Evolutionary conservation across 2,797 vertebrate species (phyloP).

Genomic region (Xiphorhynchus erythropygius): DNA sequence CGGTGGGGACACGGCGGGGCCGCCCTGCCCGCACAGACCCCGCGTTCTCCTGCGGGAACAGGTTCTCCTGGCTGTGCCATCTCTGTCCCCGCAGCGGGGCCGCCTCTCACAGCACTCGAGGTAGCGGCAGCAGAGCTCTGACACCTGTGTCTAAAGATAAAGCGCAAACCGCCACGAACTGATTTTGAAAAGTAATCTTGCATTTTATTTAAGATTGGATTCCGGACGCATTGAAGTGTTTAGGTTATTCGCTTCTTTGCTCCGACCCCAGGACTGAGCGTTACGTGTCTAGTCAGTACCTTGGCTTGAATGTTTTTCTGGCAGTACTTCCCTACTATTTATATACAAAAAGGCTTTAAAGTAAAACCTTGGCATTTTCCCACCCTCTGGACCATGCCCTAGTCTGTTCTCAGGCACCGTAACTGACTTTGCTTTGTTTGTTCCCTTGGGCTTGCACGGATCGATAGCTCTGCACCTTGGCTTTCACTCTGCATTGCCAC

Average conservation of each 20-base stretch:
- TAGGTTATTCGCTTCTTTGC: neutral
- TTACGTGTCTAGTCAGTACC: neutral
- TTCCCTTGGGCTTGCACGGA: neutral
- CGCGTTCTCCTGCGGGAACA: neutral
- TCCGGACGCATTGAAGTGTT: rapidly evolving
- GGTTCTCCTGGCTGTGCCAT: neutral
- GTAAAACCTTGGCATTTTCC: neutral
- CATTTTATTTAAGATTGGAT: neutral
- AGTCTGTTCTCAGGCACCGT: neutral
- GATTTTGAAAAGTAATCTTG: neutral
- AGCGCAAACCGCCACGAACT: neutral
- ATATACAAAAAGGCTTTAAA: neutral
- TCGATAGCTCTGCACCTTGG: neutral
- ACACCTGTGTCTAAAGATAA: rapidly evolving
- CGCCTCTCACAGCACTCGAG: neutral
- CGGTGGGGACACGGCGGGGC: neutral
- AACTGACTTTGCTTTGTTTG: neutral
- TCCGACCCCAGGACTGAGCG: rapidly evolving
- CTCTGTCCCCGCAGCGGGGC: neutral
- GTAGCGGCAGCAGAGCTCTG: neutral
- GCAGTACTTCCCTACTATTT: neutral
- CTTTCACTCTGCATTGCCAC: neutral
- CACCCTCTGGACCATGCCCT: neutral
- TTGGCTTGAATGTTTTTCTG: neutral
- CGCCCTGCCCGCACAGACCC: neutral